Evolutionary conservation across 2,888 invertebrate species (phyloP), one percentile per base, ranked within the genome.

Genomic region (Chesias legatella): DNA sequence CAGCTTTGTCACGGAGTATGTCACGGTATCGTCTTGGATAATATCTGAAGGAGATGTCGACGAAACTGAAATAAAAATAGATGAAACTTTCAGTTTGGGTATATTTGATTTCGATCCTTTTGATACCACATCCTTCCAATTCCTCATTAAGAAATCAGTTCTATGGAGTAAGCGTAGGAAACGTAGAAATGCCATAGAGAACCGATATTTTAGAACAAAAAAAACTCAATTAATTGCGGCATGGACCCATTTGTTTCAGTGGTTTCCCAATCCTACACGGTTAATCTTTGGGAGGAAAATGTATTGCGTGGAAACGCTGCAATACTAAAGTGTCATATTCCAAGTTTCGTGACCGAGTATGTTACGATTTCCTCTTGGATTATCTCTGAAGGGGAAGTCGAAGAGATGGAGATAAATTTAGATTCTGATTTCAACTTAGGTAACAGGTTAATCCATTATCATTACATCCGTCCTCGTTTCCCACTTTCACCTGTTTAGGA

Each of bases 241-340:
- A 20, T 25, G 9, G 22, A 21, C 8, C 7, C 11, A 35, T 45
- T 64, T 67, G 44, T 92, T 91, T 71, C 92, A 96, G 96, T 96
- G 85, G 96, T 96, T 66, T 94, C 95, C 63, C 96, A 96, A 90
- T 91, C 92, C 48, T 97, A 96, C 88, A 93, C 92, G 65, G 94
- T 95, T 63, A 96, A 96, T 89, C 93, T 96, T 67, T 95, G 95
- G 95, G 96, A 96, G 80, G 96, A 96, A 84, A 95, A 96, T 84
- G 95, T 96, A 53, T 91, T 96, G 64, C 92, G 94, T 72, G 96
- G 96, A 67, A 96, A 96, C 88, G 93, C 95, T 63, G 96, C 95
- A 63, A 94, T 96, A 80, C 89, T 96, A 68, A 96, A 96, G 91
- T 97, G 96, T 90, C 95, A 95, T 85, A 95, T 97, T 81, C 96